These are phyloP conservation scores for Mionectes macconnelli DNA, from an alignment of 2,113 vertebrate species.

Conservation along the genomic window DNA sequence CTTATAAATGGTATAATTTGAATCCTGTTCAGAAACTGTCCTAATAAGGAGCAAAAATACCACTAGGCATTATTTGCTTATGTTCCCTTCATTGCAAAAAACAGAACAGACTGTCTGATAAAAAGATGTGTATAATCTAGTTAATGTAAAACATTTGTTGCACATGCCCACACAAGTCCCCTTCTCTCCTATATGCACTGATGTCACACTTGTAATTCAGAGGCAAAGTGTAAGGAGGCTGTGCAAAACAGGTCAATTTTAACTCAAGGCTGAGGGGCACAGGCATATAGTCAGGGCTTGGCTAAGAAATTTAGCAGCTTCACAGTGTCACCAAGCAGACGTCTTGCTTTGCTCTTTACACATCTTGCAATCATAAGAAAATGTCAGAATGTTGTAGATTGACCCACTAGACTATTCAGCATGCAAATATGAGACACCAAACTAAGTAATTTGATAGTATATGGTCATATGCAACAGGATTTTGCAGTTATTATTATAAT, in stretches of 20 bases:
- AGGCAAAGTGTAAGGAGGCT: not conserved
- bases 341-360: not conserved
- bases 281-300: not conserved
- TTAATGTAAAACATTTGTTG: not conserved
- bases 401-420: not conserved
- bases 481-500: not conserved
- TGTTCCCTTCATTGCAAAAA: not conserved
- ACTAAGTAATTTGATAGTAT: not conserved
- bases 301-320: not conserved
- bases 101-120: not conserved
- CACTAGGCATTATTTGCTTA: not conserved
- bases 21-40: not conserved
- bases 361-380: not conserved
- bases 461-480: not conserved
- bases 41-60: not conserved
- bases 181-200: not conserved
- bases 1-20: not conserved
- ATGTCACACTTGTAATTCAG: not conserved
- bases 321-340: not conserved
- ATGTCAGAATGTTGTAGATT: not conserved
- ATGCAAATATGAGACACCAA: not conserved
- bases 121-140: not conserved
- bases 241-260: not conserved
- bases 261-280: not conserved
- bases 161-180: fast-evolving